Evolutionary conservation across 2,113 vertebrate genomes (phyloP).

Genomic region (Phyllostomus discolor): DNA sequence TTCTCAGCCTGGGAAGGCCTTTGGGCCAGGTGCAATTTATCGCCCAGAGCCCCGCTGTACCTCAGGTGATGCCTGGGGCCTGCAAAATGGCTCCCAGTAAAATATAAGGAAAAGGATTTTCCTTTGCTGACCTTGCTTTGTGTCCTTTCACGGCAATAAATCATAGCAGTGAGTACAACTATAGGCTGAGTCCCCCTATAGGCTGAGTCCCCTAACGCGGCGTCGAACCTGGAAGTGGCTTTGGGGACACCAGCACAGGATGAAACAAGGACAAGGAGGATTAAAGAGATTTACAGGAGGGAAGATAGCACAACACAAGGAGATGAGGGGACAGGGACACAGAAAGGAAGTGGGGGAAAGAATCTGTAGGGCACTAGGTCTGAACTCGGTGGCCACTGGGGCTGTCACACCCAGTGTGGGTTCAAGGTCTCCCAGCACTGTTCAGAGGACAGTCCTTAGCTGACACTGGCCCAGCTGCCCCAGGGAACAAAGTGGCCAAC

Average conservation of each 20-base stretch:
- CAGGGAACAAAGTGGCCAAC: neutral
- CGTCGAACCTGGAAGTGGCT: neutral
- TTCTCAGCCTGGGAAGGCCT: neutral
- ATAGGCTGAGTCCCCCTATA: neutral
- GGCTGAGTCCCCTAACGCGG: neutral
- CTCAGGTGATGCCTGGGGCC: neutral
- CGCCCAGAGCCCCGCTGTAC: neutral
- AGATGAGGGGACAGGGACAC: neutral
- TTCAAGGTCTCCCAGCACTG: neutral
- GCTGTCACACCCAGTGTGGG: neutral
- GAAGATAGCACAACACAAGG: neutral
- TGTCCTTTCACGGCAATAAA: neutral
- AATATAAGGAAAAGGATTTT: neutral
- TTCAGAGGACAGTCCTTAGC: neutral
- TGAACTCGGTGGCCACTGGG: neutral
- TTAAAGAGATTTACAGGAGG: neutral
- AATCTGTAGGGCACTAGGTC: neutral
- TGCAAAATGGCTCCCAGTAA: neutral
- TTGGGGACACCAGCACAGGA: neutral
- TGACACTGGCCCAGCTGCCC: neutral
- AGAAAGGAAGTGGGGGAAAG: neutral
- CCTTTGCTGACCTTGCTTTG: neutral
- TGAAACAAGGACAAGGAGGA: neutral
- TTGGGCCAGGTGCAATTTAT: neutral
- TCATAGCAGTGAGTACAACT: neutral